Percentiles rank a stretch among this genome's conserved stretches.
These are phyloP conservation scores for Microctonus aethiopoides DNA, from an alignment of 2,888 invertebrate species.

Conservation along the genomic window DNA sequence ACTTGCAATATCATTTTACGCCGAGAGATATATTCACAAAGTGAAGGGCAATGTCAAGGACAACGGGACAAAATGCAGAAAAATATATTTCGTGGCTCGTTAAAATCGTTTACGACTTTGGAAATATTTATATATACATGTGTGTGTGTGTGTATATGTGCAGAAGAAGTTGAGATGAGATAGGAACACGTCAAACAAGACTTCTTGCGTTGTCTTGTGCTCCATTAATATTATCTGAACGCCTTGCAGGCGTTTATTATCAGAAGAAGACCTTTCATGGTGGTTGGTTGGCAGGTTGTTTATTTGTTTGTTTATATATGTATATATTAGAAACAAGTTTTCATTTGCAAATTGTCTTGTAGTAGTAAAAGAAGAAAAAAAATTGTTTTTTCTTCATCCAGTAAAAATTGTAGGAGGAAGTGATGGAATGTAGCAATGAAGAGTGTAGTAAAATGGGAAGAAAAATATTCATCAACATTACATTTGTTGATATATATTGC, in stretches of 20 bases:
- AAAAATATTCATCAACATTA: too few species aligned
- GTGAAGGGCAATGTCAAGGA: not conserved
- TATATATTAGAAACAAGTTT: not conserved
- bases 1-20: not conserved
- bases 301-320: not conserved
- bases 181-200: not conserved
- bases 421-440: not conserved
- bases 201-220: not conserved
- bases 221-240: constrained; percentile 25
- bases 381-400: not conserved
- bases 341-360: not conserved
- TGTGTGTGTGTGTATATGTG: not conserved
- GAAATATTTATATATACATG: not conserved
- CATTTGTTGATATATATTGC: not conserved
- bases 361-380: not conserved
- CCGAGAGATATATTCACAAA: not conserved
- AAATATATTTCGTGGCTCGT: not conserved
- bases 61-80: not conserved
- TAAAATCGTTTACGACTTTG: constrained; percentile 11
- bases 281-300: not conserved
- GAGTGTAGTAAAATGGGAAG: not conserved
- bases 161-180: not conserved
- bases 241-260: constrained; percentile 8
- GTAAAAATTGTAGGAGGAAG: not conserved
- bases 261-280: constrained; percentile 7